A percentile compares a stretch with the other conserved stretches of the same genome.
Evolutionary conservation across 1,140 invertebrate genomes (phyloP).

Genomic region (Calosoma granatense): DNA sequence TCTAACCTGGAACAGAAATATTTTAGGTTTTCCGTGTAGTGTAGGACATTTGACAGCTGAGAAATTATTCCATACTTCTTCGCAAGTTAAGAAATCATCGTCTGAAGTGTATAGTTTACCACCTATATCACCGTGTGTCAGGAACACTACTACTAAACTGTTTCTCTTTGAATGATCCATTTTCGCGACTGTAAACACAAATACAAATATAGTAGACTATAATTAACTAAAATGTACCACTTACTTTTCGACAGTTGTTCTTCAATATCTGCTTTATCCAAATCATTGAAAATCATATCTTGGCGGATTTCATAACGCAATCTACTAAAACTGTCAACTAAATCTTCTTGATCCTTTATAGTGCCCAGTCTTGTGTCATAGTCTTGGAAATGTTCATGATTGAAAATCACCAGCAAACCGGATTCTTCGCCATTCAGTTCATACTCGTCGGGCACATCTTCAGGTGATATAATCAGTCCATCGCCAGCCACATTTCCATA

Average conservation of each 20-base stretch:
- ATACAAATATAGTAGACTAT: background rate
- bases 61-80: constrained; percentile 22
- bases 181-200: constrained; percentile 15
- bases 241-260: background rate
- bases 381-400: constrained; percentile 21
- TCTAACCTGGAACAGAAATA: constrained; percentile 27
- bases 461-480: background rate
- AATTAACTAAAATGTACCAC: background rate
- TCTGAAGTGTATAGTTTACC: constrained; percentile 19
- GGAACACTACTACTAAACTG: constrained; percentile 24
- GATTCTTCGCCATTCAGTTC: constrained; percentile 18
- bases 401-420: constrained; percentile 26
- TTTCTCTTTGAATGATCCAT: constrained; percentile 19
- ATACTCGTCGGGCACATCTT: constrained; percentile 20
- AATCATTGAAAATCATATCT: background rate
- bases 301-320: background rate
- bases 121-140: constrained; percentile 23
- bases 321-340: background rate
- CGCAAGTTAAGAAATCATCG: constrained; percentile 10
- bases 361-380: background rate
- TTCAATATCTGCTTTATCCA: constrained; percentile 10
- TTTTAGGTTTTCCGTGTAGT: constrained; percentile 27
- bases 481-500: no score
- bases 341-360: background rate
- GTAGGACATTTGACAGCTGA: constrained; percentile 15